Evolutionary conservation across 2,888 invertebrate genomes (phyloP).

Genomic region (Aleiodes leptofemur): DNA sequence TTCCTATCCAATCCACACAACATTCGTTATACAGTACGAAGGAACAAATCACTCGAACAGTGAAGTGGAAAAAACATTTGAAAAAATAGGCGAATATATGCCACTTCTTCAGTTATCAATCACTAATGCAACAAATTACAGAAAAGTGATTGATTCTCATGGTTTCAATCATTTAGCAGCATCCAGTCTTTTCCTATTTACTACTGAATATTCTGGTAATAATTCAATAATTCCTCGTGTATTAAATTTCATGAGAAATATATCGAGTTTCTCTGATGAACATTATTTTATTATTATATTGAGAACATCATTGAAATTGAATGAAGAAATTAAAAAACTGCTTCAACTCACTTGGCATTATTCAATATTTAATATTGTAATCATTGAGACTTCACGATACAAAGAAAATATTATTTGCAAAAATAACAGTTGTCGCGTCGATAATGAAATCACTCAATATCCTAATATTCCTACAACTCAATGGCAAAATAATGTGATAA

Average conservation of each 20-base stretch:
- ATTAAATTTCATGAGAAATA: background rate
- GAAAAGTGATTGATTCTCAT: no score
- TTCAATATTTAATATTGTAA: background rate
- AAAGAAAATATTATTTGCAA: background rate
- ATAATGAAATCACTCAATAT: background rate
- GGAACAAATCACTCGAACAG: background rate
- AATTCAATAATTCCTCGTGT: background rate
- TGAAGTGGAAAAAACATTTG: background rate
- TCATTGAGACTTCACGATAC: background rate
- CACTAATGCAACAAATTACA: no score
- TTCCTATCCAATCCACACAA: no score
- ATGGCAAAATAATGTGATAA: background rate
- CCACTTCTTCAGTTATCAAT: no score
- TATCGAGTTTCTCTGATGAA: background rate
- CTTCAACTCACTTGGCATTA: background rate
- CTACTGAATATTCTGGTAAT: background rate
- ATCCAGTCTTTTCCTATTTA: slow-evolving; percentile 2
- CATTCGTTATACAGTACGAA: no score
- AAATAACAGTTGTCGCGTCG: background rate
- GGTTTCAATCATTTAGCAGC: background rate
- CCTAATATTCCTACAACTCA: background rate
- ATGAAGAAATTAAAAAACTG: background rate
- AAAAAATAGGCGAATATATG: background rate
- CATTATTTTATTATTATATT: slow-evolving; percentile 20
- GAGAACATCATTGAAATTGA: background rate